phyloP scores from a whole-genome alignment of 2,888 invertebrate genomes.

The Drosophila tanythrix region DNA sequence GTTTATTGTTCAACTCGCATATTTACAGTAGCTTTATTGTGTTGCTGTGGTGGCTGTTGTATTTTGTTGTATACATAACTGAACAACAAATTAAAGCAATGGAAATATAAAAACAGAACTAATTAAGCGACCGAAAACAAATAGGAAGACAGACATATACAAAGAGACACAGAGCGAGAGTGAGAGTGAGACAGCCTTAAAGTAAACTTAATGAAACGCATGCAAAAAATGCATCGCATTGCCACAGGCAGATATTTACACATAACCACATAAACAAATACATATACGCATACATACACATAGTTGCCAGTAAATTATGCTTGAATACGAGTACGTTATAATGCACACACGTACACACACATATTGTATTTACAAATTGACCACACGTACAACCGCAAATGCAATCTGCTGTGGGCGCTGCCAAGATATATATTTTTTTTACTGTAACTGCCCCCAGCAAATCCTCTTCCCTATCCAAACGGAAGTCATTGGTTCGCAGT shows the following conservation, averaged over 20 bases:
- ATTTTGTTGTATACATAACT: constrained; percentile 64
- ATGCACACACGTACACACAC: constrained; percentile 24
- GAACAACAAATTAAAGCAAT: constrained; percentile 73
- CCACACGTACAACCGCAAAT: constrained; percentile 61
- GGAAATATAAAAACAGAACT: constrained; percentile 69
- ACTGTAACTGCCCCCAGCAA: constrained; percentile 1
- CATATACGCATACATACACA: constrained; percentile 26
- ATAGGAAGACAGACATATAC: constrained; percentile 11
- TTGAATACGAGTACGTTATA: constrained; percentile 48
- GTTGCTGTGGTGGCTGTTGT: constrained; percentile 28
- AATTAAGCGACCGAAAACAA: constrained; percentile 65
- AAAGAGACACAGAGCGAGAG: not conserved
- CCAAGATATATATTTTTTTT: constrained; percentile 34
- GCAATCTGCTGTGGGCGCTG: constrained; percentile 64
- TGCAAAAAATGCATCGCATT: constrained; percentile 51
- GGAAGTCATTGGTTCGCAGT: constrained; percentile 74
- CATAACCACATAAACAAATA: constrained; percentile 11
- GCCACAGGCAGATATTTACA: constrained; percentile 24
- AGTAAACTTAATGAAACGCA: constrained; percentile 40
- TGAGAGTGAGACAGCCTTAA: constrained; percentile 8
- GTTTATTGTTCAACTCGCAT: constrained; percentile 50
- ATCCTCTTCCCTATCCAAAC: constrained; percentile 28
- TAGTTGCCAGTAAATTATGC: constrained; percentile 48
- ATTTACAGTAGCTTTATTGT: constrained; percentile 63
- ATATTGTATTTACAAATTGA: constrained; percentile 57